Evolutionary conservation across 2,888 invertebrate genomes (phyloP), one percentile per base, ranked within the genome.

Genomic region (Tetrapedia diversipes): DNA sequence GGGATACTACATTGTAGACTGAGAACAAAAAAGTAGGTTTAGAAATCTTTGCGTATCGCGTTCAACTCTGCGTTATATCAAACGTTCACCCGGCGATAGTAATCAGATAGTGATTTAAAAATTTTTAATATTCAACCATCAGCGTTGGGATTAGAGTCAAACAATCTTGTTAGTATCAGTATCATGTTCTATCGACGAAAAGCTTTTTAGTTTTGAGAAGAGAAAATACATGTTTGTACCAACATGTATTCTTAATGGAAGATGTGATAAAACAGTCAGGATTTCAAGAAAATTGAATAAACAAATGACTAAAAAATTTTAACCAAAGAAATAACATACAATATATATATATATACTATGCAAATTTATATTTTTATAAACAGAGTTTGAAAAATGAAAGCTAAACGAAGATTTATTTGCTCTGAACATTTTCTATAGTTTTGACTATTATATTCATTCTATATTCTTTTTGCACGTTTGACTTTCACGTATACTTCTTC

Each of bases 81-180:
- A 61, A 41, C 34, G 34, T 43, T 63, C 43, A 29, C 34, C 27
- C 49, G 19, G 39, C 45, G 45, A 54, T 49, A 41, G 34, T 22
- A 45, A 60, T 60, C 10, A 11, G 11, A 56, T 43, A 43, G 43
- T 22, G 34, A 39, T 67, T 53, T 72, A 34, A 69, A 54, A 61
- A 69, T 39, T 69, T 68, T 69, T 43, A 41, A 69, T 69, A 56
- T 41, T 4, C 29, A 61, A 73, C 16, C 22, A 47, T 16, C 53
- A 43, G 29, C 16, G 24, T 34, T 49, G 29, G 51, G 51, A 59
- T 29, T 32, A 34, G 41, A 47, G 49, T 34, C 53, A 67, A 37
- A 8, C 37, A 41, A 71, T 68, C n/a, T 11, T 49, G 16, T 51
- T 57, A 7, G 24, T 43, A 60, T 39, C 22, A 14, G n/a, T 29